Evolutionary conservation across 2,888 invertebrate genomes (phyloP).

Genomic region (Linnaemya tessellans): DNA sequence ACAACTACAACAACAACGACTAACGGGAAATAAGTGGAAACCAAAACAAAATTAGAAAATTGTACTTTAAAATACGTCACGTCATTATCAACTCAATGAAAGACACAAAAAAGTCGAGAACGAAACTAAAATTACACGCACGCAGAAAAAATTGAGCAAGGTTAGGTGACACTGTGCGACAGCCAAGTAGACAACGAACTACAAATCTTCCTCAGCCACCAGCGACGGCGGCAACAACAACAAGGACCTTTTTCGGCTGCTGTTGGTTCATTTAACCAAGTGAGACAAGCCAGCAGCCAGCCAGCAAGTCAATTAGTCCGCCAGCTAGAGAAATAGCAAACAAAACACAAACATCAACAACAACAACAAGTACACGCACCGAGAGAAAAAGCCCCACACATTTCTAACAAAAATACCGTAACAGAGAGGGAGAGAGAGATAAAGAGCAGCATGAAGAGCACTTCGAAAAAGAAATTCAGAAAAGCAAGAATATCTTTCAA

Average conservation of each 20-base stretch:
- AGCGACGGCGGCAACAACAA: slow-evolving; percentile 13
- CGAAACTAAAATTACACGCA: slow-evolving; percentile 19
- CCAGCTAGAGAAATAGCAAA: not conserved
- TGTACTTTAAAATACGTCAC: slow-evolving; percentile 42
- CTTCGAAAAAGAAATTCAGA: slow-evolving; percentile 75
- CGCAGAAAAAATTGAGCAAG: slow-evolving; percentile 64
- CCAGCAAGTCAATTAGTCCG: slow-evolving; percentile 13
- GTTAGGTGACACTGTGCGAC: slow-evolving; percentile 61
- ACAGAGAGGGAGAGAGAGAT: not conserved
- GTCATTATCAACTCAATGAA: slow-evolving; percentile 53
- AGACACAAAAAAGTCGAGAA: not conserved
- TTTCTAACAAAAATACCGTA: not conserved
- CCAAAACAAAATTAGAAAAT: slow-evolving; percentile 33
- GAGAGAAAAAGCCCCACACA: slow-evolving; percentile 15
- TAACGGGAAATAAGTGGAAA: not conserved
- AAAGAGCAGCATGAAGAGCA: slow-evolving; percentile 57
- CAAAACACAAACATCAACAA: slow-evolving; percentile 29
- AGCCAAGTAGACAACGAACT: slow-evolving; percentile 17
- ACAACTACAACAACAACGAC: slow-evolving; percentile 9
- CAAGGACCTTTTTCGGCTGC: not conserved
- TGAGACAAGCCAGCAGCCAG: slow-evolving; percentile 10
- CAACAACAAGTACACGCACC: slow-evolving; percentile 8
- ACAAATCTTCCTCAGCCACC: slow-evolving; percentile 35
- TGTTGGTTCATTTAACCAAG: slow-evolving; percentile 9
- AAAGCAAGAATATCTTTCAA: slow-evolving; percentile 75